A percentile compares a stretch with the other conserved stretches of the same genome.
These are phyloP conservation scores for Ascidia mentula DNA, from an alignment of 23 tunicate genomes.

Conservation along the genomic window DNA sequence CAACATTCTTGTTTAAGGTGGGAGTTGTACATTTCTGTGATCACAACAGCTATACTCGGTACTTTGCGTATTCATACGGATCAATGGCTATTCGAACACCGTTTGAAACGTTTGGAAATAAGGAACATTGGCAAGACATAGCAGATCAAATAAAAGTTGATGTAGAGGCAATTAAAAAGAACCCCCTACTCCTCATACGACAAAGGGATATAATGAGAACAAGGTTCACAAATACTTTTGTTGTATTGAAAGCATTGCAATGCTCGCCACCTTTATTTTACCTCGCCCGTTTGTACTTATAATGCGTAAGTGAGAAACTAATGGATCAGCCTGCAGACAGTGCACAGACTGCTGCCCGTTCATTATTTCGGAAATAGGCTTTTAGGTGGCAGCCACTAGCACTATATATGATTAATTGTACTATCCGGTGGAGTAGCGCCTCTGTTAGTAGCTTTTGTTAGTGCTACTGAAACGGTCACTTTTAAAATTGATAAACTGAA, in stretches of 20 bases:
- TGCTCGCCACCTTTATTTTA: too few relatives aligned
- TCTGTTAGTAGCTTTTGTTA: too few relatives aligned
- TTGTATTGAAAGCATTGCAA: background rate
- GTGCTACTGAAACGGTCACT: too few relatives aligned
- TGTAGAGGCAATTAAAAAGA: conserved; percentile 34
- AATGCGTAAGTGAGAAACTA: too few relatives aligned
- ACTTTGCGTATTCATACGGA: conserved; percentile 84
- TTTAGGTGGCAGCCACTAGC: too few relatives aligned
- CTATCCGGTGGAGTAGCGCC: too few relatives aligned
- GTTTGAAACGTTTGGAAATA: conserved; percentile 56
- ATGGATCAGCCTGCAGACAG: too few relatives aligned
- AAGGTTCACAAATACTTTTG: conserved; percentile 24
- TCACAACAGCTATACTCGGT: conserved; percentile 66
- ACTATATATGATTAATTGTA: too few relatives aligned
- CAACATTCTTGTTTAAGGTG: conserved; percentile 40
- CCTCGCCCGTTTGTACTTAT: too few relatives aligned
- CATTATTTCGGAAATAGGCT: too few relatives aligned
- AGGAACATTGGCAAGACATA: conserved; percentile 62
- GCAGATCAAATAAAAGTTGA: conserved; percentile 1
- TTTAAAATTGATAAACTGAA: too few relatives aligned
- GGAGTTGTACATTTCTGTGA: conserved; percentile 90
- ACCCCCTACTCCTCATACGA: conserved; percentile 57
- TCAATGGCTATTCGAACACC: conserved; percentile 83
- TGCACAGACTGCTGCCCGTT: too few relatives aligned
- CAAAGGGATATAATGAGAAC: conserved; percentile 91